These are phyloP conservation scores for Cephalopholis sonnerati DNA, from an alignment of 2,113 vertebrate genomes.

Conservation along the genomic window DNA sequence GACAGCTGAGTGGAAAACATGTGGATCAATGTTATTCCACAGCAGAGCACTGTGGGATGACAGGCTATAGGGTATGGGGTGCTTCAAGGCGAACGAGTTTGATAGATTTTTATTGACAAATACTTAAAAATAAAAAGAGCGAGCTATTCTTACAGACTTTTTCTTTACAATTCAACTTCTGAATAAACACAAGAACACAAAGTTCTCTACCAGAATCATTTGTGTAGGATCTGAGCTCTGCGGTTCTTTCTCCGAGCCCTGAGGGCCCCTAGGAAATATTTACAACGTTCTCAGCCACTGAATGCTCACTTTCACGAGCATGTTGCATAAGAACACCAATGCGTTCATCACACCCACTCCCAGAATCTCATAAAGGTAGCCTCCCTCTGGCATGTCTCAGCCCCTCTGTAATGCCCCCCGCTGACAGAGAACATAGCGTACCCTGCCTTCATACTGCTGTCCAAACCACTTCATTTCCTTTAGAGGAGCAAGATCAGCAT, in stretches of 20 bases:
- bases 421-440: conserved; percentile 40
- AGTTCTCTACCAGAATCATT: not conserved
- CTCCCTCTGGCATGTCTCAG: conserved; percentile 27
- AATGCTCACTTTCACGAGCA: conserved; percentile 48
- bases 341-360: conserved; percentile 16
- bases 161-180: not conserved
- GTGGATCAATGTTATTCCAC: conserved; percentile 19
- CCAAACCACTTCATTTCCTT: conserved; percentile 36
- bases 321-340: conserved; percentile 51
- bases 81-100: not conserved
- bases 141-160: not conserved
- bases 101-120: conserved; percentile 10
- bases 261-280: conserved; percentile 41
- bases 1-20: conserved; percentile 46
- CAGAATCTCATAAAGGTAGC: conserved; percentile 29
- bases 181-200: conserved; percentile 10
- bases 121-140: not conserved
- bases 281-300: conserved; percentile 8
- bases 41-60: conserved; percentile 6
- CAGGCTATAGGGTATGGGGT: not conserved
- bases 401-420: conserved; percentile 2
- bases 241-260: conserved; percentile 16
- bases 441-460: conserved; percentile 16
- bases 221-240: conserved; percentile 27
- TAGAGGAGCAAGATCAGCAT: not conserved